A percentile compares a stretch with the other conserved stretches of the same genome.
phyloP scores from a whole-genome alignment of 2,113 vertebrate genomes.

The Xenopus laevis region DNA sequence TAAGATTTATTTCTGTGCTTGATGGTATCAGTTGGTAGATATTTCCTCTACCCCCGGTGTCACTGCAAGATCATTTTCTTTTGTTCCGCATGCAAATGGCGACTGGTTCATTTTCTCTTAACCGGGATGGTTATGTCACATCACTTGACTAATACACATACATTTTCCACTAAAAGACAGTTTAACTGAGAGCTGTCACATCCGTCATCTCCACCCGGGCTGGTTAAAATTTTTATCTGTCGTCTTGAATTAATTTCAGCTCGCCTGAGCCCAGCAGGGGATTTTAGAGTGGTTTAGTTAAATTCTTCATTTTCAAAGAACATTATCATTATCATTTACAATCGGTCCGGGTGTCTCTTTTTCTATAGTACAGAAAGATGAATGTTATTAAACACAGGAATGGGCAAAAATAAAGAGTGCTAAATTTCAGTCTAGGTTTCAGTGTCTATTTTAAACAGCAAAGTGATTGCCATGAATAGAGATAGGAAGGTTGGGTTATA shows the following conservation, averaged over 20 bases:
- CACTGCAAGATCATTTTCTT: conserved; percentile 58
- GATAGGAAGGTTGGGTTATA: not conserved
- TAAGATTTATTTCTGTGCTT: conserved; percentile 9
- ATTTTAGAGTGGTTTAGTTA: conserved; percentile 69
- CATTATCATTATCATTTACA: conserved; percentile 58
- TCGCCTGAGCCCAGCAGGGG: conserved; percentile 75
- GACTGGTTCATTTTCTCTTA: conserved; percentile 67
- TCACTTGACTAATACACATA: conserved; percentile 72
- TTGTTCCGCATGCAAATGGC: conserved; percentile 73
- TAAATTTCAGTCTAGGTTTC: not conserved
- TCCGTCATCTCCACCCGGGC: conserved; percentile 70
- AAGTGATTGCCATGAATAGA: too few species aligned
- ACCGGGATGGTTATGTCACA: conserved; percentile 69
- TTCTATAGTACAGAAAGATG: conserved; percentile 55
- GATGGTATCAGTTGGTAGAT: conserved; percentile 27
- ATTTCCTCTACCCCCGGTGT: conserved; percentile 25
- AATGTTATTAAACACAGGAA: conserved; percentile 56
- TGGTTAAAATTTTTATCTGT: conserved; percentile 80
- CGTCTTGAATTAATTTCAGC: conserved; percentile 80
- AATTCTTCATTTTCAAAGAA: conserved; percentile 68
- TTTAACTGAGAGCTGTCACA: conserved; percentile 80
- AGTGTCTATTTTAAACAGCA: not conserved
- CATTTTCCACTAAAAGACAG: conserved; percentile 77
- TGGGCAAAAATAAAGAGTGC: conserved; percentile 33
- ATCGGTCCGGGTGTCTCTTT: conserved; percentile 48